Percentiles rank a stretch among this genome's conserved stretches.
Conservation (phyloP, 2,113 vertebrate species). For the Hemiscyllium ocellatum region DNA sequence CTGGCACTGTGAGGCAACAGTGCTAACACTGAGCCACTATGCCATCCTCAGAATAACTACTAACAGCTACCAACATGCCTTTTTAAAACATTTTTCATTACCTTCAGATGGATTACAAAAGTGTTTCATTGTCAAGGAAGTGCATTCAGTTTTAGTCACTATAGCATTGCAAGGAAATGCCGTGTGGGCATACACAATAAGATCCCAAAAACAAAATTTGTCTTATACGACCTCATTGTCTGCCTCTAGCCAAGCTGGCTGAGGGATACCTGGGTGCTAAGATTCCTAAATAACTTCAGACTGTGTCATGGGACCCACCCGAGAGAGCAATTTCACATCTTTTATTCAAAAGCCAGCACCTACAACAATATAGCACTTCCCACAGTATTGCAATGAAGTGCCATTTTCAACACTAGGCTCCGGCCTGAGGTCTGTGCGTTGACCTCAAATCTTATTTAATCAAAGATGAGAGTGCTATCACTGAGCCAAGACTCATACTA, state of each 20-base stretch:
- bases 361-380: not conserved
- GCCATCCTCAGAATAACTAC: no score
- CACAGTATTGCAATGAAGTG: not conserved
- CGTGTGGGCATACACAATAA: not conserved
- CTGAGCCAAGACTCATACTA: not conserved
- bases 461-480: not conserved
- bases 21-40: no score
- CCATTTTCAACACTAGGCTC: not conserved
- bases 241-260: not conserved
- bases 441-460: not conserved
- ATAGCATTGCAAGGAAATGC: not conserved
- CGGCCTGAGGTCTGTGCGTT: not conserved
- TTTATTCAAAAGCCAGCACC: not conserved
- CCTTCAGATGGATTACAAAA: not conserved
- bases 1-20: no score
- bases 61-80: no score
- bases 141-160: not conserved
- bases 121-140: not conserved
- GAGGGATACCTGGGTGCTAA: not conserved
- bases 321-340: not conserved
- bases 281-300: not conserved
- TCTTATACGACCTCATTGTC: not conserved
- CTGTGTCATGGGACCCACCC: not conserved
- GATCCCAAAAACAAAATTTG: not conserved
- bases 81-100: not conserved